phyloP scores from a whole-genome alignment of 2,888 invertebrate species.

The Amorpha juglandis region DNA sequence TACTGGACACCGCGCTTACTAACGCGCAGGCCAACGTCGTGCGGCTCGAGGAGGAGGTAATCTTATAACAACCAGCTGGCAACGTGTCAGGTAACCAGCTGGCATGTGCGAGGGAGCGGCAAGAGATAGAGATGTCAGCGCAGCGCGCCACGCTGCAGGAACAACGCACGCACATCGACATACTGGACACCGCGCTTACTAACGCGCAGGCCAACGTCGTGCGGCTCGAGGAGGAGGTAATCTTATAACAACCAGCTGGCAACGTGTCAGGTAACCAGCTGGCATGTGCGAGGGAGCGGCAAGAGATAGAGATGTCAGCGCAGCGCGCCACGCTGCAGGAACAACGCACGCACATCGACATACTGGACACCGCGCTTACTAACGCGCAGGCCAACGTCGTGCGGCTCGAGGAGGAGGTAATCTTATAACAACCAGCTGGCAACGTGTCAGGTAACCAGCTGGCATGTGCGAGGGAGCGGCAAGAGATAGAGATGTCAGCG shows the following conservation, averaged over 20 bases:
- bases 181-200: constrained; percentile 94
- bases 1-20: constrained; percentile 94
- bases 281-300: constrained; percentile 93
- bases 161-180: constrained; percentile 95
- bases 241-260: neutral
- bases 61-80: neutral
- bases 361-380: constrained; percentile 94
- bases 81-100: constrained; percentile 93
- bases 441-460: constrained; percentile 93
- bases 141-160: constrained; percentile 83
- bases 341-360: constrained; percentile 95
- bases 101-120: constrained; percentile 93
- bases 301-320: constrained; percentile 95
- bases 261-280: constrained; percentile 93
- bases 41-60: constrained; percentile 93
- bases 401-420: constrained; percentile 93
- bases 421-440: neutral
- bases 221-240: constrained; percentile 93
- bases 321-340: constrained; percentile 83
- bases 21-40: constrained; percentile 96
- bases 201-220: constrained; percentile 96
- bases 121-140: constrained; percentile 95
- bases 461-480: too few species aligned
- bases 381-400: constrained; percentile 96
- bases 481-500: constrained; percentile 94